Base-by-base conservation (phyloP, 1,140 invertebrate species). In the Lethocerus indicus region DNA sequence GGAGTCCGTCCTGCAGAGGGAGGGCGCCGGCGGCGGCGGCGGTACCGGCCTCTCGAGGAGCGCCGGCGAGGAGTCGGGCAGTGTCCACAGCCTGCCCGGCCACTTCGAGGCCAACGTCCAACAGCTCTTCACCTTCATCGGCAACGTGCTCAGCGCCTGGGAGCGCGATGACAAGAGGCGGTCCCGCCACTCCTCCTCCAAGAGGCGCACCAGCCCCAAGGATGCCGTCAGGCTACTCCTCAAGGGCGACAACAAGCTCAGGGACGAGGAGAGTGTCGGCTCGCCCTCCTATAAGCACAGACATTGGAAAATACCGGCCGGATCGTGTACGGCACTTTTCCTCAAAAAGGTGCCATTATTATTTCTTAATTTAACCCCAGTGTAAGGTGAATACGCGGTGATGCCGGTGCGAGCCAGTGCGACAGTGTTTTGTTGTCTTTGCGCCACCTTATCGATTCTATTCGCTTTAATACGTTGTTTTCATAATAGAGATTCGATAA, bases 341-440 rank as follows among this genome's bases (percentile, higher is more conserved):
- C 68, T 83, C 45, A 70, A 74, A 63, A 83, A 83, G 79, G 81
- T 83, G 70, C n/a, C n/a, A n/a, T n/a, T n/a, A n/a, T n/a, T n/a
- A n/a, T n/a, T n/a, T n/a, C n/a, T n/a, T n/a, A n/a, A n/a, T n/a
- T n/a, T n/a, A n/a, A n/a, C n/a, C n/a, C n/a, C n/a, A n/a, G n/a
- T n/a, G n/a, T n/a, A n/a, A n/a, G n/a, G n/a, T n/a, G n/a, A n/a
- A n/a, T n/a, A n/a, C n/a, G n/a, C n/a, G n/a, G n/a, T n/a, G n/a
- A n/a, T n/a, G n/a, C n/a, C n/a, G n/a, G n/a, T n/a, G n/a, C n/a
- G n/a, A n/a, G n/a, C n/a, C n/a, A n/a, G n/a, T n/a, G n/a, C n/a
- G n/a, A n/a, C n/a, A n/a, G n/a, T n/a, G n/a, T n/a, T n/a, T n/a
- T n/a, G n/a, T n/a, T n/a, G n/a, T n/a, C n/a, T n/a, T n/a, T n/a